Percentiles rank a stretch among this genome's conserved stretches.
phyloP scores from a whole-genome alignment of 1,140 invertebrate species.

The Ladona fulva region DNA sequence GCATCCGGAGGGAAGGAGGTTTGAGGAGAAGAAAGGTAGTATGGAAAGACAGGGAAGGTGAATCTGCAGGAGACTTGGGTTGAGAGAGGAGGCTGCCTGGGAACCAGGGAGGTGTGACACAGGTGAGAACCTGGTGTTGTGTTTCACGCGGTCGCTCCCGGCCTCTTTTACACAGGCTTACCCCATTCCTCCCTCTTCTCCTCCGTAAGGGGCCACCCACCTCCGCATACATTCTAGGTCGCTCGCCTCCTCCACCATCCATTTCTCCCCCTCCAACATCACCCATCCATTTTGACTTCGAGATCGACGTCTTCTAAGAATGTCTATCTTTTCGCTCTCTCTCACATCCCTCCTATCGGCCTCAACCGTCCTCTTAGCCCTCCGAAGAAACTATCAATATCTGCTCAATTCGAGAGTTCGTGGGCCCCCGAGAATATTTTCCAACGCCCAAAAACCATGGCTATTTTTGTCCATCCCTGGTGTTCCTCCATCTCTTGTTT shows the following conservation, averaged over 20 bases:
- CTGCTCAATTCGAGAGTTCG: no score
- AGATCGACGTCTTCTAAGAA: no score
- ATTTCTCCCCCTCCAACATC: not conserved
- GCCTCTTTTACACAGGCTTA: not conserved
- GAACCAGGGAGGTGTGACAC: constrained; percentile 6
- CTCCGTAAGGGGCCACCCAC: not conserved
- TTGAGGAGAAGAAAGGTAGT: no score
- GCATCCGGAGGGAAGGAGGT: no score
- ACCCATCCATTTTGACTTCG: not conserved
- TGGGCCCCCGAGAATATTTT: no score
- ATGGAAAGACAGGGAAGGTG: not conserved
- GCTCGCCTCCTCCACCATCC: not conserved
- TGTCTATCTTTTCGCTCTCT: no score
- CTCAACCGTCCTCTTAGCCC: no score
- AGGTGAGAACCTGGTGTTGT: not conserved
- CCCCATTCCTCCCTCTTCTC: not conserved
- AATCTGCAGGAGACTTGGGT: not conserved
- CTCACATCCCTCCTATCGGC: no score
- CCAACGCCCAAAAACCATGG: no score
- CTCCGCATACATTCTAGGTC: not conserved
- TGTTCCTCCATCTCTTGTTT: no score
- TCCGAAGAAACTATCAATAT: no score
- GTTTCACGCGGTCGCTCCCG: constrained; percentile 4
- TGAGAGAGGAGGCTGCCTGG: not conserved
- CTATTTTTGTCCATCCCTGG: no score